These are phyloP conservation scores for Diceros bicornis DNA, from an alignment of 2,797 vertebrate species.

Conservation along the genomic window DNA sequence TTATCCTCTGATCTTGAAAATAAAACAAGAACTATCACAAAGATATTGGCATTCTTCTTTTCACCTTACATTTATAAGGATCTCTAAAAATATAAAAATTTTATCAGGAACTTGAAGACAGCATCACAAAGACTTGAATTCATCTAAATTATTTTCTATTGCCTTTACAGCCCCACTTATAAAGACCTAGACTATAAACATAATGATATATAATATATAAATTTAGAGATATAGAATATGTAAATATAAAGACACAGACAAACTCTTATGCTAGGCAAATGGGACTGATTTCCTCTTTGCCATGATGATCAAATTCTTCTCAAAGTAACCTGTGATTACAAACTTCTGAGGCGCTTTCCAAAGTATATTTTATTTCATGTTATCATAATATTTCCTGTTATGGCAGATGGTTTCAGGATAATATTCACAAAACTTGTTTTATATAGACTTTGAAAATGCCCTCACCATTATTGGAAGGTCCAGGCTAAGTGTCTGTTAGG, in stretches of 20 bases:
- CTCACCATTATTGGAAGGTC: background rate
- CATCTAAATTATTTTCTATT: background rate
- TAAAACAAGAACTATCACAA: constrained; percentile 10
- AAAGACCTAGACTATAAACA: background rate
- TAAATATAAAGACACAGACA: background rate
- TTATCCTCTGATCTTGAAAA: constrained; percentile 36
- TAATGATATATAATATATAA: background rate
- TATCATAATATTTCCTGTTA: background rate
- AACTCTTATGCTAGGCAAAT: background rate
- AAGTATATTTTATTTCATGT: background rate
- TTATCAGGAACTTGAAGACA: background rate
- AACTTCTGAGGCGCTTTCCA: background rate
- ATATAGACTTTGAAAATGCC: background rate
- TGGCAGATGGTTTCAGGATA: background rate
- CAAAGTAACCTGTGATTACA: background rate
- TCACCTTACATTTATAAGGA: background rate
- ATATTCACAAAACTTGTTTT: background rate
- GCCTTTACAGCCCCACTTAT: background rate
- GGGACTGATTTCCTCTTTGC: background rate
- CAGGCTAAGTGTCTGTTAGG: background rate
- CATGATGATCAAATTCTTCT: background rate
- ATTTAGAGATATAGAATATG: background rate
- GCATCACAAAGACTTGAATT: background rate
- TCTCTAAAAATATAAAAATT: background rate
- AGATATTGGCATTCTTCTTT: background rate